Base-by-base conservation (phyloP, 2,888 invertebrate species). In the Tricholauxania praeusta region DNA sequence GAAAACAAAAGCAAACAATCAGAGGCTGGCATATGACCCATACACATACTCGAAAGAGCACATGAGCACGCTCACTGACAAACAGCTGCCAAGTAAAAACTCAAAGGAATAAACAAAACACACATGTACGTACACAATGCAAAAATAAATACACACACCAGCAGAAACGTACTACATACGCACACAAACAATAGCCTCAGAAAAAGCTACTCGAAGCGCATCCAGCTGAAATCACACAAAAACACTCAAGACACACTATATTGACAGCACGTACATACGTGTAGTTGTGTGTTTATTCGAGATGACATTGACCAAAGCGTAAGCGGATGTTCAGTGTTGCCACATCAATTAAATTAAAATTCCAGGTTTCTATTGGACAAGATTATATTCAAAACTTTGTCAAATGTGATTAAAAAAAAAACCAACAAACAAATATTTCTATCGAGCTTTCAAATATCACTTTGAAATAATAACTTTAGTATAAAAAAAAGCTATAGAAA, bases 141-240 rank as follows among this genome's bases (percentile, higher is more conserved):
- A 32, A 12, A 7, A 14, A 49, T 51, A 49, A 4, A 51, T 49
- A 49, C n/a, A 51, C 52, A 19, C 28, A 22, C 28, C 17, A n/a
- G 47, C 48, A 10, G 14, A 22, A 22, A 63, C 47, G n/a, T 49
- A 63, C 6, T 28, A 28, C 32, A 19, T 12, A 63, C 14, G 22
- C 14, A 22, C 19, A 19, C 57, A 19, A 17, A 57, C 57, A 19
- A 19, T 57, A 17, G 17, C 12, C 59, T 22, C 28, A 39, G 32
- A 59, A 14, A 22, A 39, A 59, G 32, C 28, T 53, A 22, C 63
- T 68, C 48, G 14, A 19, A 48, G 49, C 59, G 59, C 55, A 57
- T 49, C 47, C 48, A 12, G 28, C 52, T 52, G 70, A 51, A 70
- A 53, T 53, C 60, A 69, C 60, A 69, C 39, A 55, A 51, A 62